These are phyloP conservation scores for Danionella cerebrum DNA, from an alignment of 2,113 vertebrate genomes.

Conservation along the genomic window DNA sequence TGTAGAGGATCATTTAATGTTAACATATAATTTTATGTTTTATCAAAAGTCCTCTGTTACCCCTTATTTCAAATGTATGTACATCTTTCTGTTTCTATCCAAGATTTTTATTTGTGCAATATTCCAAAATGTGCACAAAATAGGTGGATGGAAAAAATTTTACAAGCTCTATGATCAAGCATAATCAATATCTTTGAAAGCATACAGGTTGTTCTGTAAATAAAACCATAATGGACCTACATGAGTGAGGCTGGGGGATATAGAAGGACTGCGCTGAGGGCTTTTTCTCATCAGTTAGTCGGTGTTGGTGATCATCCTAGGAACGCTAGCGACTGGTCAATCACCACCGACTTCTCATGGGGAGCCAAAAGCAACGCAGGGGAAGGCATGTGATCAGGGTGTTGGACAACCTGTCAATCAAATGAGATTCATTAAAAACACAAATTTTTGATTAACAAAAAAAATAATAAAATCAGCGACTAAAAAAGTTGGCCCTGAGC, in stretches of 20 bases:
- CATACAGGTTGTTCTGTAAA: too few relatives aligned
- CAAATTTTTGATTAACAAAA: not conserved
- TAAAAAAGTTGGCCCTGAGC: conserved; percentile 25
- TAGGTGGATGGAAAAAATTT: too few relatives aligned
- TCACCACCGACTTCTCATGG: conserved; percentile 69
- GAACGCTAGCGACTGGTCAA: conserved; percentile 67
- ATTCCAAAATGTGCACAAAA: too few relatives aligned
- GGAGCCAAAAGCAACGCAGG: conserved; percentile 66
- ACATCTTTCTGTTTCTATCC: too few relatives aligned
- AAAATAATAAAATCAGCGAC: not conserved
- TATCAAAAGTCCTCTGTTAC: too few relatives aligned
- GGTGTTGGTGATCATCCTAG: conserved; percentile 63
- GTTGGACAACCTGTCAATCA: conserved; percentile 64
- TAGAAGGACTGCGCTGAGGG: conserved; percentile 32
- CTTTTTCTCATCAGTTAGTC: conserved; percentile 54
- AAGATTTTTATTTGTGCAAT: too few relatives aligned
- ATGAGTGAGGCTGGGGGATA: conserved; percentile 28
- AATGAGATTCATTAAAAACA: not conserved
- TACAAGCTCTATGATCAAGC: too few relatives aligned
- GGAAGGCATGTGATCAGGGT: conserved; percentile 65
- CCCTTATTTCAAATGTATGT: too few relatives aligned
- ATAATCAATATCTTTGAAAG: too few relatives aligned
- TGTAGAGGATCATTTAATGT: too few relatives aligned
- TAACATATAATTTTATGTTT: too few relatives aligned
- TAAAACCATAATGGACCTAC: conserved; percentile 5